Evolutionary conservation across 1,140 invertebrate species (phyloP).

Genomic region (Orius laevigatus): DNA sequence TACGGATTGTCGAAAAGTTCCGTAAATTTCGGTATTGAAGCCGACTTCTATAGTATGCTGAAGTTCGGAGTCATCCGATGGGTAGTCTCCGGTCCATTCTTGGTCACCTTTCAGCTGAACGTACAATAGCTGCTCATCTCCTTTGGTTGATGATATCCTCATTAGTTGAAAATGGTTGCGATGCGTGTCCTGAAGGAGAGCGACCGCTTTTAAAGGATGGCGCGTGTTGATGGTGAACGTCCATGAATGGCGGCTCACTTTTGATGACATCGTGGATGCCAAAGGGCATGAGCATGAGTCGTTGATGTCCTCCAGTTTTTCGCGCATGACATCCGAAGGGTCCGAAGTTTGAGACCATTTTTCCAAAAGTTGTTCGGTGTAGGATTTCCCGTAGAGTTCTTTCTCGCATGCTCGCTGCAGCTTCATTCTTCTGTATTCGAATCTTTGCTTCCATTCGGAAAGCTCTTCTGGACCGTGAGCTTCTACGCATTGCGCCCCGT

Average conservation of each 20-base stretch:
- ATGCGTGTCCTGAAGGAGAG: slow-evolving; percentile 52
- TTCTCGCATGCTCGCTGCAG: slow-evolving; percentile 47
- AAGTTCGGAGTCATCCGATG: slow-evolving; percentile 23
- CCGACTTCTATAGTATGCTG: slow-evolving; percentile 45
- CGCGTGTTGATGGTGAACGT: slow-evolving; percentile 39
- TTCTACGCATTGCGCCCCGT: slow-evolving; percentile 54
- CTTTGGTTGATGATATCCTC: slow-evolving; percentile 2
- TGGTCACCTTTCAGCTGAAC: slow-evolving; percentile 29
- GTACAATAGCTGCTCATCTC: slow-evolving; percentile 14
- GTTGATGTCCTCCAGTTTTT: slow-evolving; percentile 39
- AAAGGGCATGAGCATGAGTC: slow-evolving; percentile 41
- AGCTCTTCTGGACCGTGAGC: slow-evolving; percentile 57
- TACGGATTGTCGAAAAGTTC: slow-evolving; percentile 63
- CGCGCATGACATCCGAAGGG: slow-evolving; percentile 38
- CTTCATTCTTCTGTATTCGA: slow-evolving; percentile 44
- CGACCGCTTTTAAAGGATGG: slow-evolving; percentile 37
- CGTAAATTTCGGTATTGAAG: slow-evolving; percentile 58
- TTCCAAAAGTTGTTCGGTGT: slow-evolving; percentile 47
- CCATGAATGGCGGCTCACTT: slow-evolving; percentile 48
- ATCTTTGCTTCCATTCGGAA: slow-evolving; percentile 55
- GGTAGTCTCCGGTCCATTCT: slow-evolving; percentile 34
- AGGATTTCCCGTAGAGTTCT: slow-evolving; percentile 47
- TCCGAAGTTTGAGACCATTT: slow-evolving; percentile 39
- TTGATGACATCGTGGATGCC: slow-evolving; percentile 44
- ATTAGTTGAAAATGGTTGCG: slow-evolving; percentile 52